Evolutionary conservation across 1,140 invertebrate species (phyloP).

Genomic region (Meloidogyne hapla): DNA sequence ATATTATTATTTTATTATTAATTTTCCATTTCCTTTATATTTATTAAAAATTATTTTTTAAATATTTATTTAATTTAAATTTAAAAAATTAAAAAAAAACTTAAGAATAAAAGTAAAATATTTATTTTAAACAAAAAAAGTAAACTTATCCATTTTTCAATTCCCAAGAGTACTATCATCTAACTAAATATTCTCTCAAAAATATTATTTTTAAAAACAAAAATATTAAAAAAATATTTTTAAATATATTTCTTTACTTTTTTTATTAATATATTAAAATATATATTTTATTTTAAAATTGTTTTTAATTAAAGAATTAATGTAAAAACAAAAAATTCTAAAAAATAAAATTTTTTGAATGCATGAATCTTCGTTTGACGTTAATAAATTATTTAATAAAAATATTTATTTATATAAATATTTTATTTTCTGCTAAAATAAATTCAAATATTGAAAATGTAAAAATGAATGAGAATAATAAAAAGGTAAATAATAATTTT

Average conservation of each 20-base stretch:
- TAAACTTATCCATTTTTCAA: background rate
- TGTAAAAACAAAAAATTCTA: background rate
- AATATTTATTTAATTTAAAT: too few species aligned
- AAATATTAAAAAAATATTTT: conserved; percentile 12
- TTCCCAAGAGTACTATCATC: conserved; percentile 4
- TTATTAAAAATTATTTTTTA: too few species aligned
- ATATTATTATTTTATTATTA: too few species aligned
- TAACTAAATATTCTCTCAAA: background rate
- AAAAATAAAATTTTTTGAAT: conserved; percentile 27
- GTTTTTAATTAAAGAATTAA: conserved; percentile 14
- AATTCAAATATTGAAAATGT: background rate
- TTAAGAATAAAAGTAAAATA: background rate
- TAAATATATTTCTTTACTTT: too few species aligned
- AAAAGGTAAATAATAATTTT: too few species aligned
- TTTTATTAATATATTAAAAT: too few species aligned
- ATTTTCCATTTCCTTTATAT: too few species aligned
- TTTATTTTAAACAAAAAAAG: background rate
- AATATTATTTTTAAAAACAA: conserved; percentile 6
- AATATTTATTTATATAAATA: background rate
- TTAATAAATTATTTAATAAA: too few species aligned
- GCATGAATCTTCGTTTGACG: conserved; percentile 4
- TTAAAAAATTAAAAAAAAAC: background rate
- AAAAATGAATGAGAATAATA: too few species aligned
- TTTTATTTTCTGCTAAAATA: background rate
- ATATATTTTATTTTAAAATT: conserved; percentile 15